Conservation (phyloP, 1,140 invertebrate genomes). For the Psix sp. region DNA sequence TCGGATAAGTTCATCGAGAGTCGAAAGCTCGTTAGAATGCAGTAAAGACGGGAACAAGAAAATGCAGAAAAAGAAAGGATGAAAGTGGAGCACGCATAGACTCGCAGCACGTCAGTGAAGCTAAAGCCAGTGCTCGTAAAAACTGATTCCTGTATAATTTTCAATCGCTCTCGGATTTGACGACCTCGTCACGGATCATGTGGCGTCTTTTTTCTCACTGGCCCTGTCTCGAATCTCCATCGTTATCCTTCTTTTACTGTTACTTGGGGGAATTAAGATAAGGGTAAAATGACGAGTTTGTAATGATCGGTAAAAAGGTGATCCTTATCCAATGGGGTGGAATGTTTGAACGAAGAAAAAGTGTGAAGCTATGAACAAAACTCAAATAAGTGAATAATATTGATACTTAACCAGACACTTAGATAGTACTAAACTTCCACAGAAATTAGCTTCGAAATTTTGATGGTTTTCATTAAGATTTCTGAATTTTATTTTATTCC, state of each 20-base stretch:
- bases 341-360: slow-evolving; percentile 51
- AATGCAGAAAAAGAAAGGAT: too few species aligned
- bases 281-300: slow-evolving; percentile 76
- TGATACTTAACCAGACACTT: slow-evolving; percentile 8
- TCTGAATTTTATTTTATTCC: too few species aligned
- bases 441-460: too few species aligned
- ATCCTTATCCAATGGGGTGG: slow-evolving; percentile 72
- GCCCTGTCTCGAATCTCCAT: slow-evolving; percentile 36
- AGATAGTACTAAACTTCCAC: too few species aligned
- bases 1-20: slow-evolving; percentile 33
- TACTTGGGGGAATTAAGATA: slow-evolving; percentile 70
- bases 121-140: slow-evolving; percentile 73
- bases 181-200: slow-evolving; percentile 73
- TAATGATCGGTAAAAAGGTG: slow-evolving; percentile 78
- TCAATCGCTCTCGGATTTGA: slow-evolving; percentile 77
- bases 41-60: slow-evolving; percentile 22
- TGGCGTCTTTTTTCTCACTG: slow-evolving; percentile 34
- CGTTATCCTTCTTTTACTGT: slow-evolving; percentile 50
- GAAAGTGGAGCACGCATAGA: slow-evolving; percentile 44
- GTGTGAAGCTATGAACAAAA: slow-evolving; percentile 34
- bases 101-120: slow-evolving; percentile 60
- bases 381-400: slow-evolving; percentile 53
- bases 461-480: too few species aligned
- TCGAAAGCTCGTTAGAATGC: slow-evolving; percentile 26
- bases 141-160: slow-evolving; percentile 78